Percentiles rank a stretch among this genome's conserved stretches.
Conservation (phyloP, 2,113 vertebrate species). For the Arizona elegans region DNA sequence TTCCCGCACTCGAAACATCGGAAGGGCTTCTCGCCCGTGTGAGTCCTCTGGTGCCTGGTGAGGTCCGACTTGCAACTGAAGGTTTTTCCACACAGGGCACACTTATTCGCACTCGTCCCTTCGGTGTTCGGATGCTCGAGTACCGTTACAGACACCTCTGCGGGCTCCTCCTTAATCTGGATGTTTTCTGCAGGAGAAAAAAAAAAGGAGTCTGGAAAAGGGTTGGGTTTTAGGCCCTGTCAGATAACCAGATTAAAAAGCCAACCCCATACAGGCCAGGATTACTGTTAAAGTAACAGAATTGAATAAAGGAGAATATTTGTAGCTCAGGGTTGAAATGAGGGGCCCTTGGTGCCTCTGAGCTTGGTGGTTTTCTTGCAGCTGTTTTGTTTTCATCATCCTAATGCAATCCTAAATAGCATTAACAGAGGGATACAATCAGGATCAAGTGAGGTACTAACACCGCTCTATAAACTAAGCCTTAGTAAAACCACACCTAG, state of each 20-base stretch:
- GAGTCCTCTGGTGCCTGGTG: not conserved
- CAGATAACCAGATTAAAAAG: not conserved
- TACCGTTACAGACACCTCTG: not conserved
- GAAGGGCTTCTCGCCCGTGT: not conserved
- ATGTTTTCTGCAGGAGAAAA: not conserved
- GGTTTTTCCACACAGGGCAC: not conserved
- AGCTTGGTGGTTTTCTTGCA: not conserved
- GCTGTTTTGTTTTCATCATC: too few relatives aligned
- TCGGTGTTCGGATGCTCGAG: not conserved
- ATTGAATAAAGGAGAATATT: not conserved
- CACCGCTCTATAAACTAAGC: too few relatives aligned
- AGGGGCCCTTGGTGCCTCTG: not conserved
- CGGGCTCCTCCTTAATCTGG: not conserved
- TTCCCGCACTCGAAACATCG: not conserved
- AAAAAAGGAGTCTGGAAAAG: not conserved
- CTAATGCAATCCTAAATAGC: too few relatives aligned
- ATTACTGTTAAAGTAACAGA: not conserved
- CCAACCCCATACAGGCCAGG: not conserved
- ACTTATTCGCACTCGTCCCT: not conserved
- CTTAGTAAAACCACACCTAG: too few relatives aligned
- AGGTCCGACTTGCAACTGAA: not conserved
- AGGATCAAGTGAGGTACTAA: too few relatives aligned
- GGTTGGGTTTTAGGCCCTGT: not conserved
- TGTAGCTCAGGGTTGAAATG: not conserved
- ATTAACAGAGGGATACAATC: too few relatives aligned